These are phyloP conservation scores for Notarius quadriscutis DNA, from an alignment of 2,113 vertebrate genomes.

Conservation along the genomic window DNA sequence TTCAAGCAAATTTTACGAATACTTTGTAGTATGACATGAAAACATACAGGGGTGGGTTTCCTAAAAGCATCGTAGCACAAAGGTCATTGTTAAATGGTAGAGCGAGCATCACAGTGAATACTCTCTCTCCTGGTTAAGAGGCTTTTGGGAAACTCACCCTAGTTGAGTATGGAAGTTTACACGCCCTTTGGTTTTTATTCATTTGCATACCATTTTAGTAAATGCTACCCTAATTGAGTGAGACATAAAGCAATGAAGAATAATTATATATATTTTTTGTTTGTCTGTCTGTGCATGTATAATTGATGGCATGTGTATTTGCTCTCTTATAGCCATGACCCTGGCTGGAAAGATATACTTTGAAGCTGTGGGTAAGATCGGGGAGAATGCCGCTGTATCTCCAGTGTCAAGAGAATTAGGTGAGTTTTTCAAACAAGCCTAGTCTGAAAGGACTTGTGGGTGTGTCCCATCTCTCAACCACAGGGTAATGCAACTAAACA, in stretches of 20 bases:
- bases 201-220: neutral
- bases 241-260: neutral
- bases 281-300: neutral
- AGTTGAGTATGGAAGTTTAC: neutral
- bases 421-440: constrained; percentile 69
- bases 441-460: neutral
- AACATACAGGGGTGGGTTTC: too few relatives aligned
- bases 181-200: neutral
- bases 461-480: neutral
- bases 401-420: constrained; percentile 94
- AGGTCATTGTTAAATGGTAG: too few relatives aligned
- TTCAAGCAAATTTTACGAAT: neutral
- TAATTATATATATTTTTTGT: neutral
- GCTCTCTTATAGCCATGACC: constrained; percentile 80
- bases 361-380: constrained; percentile 92
- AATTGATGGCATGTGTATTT: neutral
- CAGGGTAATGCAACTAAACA: neutral
- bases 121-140: too few relatives aligned
- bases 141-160: too few relatives aligned
- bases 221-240: neutral
- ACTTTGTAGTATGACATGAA: too few relatives aligned
- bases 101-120: too few relatives aligned
- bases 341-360: constrained; percentile 93
- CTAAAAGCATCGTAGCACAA: too few relatives aligned
- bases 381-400: constrained; percentile 87